Evolutionary conservation across 2,888 invertebrate species (phyloP).

Genomic region (Kryphioiulus occultus): DNA sequence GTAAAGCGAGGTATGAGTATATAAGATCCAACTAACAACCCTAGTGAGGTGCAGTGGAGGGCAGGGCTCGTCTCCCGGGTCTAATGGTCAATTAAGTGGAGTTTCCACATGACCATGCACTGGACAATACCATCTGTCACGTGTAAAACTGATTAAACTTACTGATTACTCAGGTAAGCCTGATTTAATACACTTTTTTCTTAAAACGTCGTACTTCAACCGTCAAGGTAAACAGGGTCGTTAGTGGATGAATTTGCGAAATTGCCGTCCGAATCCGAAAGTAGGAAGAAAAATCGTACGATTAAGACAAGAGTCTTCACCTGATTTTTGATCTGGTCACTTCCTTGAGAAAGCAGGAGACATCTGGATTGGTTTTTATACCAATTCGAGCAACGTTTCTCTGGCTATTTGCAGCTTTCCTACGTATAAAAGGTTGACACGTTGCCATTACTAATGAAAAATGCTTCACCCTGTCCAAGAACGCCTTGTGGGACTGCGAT

Average conservation of each 20-base stretch:
- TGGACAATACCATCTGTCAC: not conserved
- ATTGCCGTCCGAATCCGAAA: slow-evolving; percentile 42
- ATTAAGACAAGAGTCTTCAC: slow-evolving; percentile 4
- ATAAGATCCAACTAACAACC: too few species aligned
- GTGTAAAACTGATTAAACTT: slow-evolving; percentile 21
- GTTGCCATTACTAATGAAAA: slow-evolving; percentile 2
- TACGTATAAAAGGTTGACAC: not conserved
- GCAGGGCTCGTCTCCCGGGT: not conserved
- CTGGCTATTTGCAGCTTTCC: not conserved
- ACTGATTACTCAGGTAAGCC: slow-evolving; percentile 14
- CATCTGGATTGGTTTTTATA: slow-evolving; percentile 16
- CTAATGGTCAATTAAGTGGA: not conserved
- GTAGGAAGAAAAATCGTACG: slow-evolving; percentile 43
- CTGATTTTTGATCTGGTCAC: slow-evolving; percentile 12
- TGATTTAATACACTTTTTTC: not conserved
- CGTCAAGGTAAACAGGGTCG: slow-evolving; percentile 42
- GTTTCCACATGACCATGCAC: not conserved
- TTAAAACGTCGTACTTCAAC: not conserved
- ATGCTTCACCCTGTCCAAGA: not conserved
- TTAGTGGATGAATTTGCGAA: slow-evolving; percentile 35
- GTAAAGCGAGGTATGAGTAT: too few species aligned
- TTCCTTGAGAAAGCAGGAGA: slow-evolving; percentile 9
- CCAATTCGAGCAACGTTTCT: slow-evolving; percentile 11
- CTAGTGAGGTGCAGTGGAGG: not conserved
- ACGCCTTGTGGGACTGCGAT: not conserved